Evolutionary conservation across 2,797 vertebrate species (phyloP), one percentile per base, ranked within the genome.

Genomic region (Ataeniobius toweri): DNA sequence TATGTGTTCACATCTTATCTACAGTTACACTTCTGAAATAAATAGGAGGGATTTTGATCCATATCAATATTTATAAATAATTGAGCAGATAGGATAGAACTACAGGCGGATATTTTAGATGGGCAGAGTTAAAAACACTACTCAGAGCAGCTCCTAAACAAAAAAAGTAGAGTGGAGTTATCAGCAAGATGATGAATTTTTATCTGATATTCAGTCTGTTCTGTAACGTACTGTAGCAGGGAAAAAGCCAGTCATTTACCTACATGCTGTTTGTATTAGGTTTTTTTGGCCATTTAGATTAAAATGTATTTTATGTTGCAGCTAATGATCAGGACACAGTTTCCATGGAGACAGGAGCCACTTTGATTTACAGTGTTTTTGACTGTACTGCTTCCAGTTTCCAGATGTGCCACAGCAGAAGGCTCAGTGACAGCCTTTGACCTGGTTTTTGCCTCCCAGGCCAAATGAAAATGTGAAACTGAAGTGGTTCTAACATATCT

Each of bases 21-120:
- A 9, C 53, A 41, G 41, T 82, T 69, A 73, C 72, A 76, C 58
- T 72, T 76, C 53, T 84, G 71, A 80, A 84, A 83, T 80, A 80
- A 84, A 81, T 88, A 74, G 80, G 79, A 84, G 67, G n/a, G 46
- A 78, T 87, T 89, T 90, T 86, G 83, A 91, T 84, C 74, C 78
- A 65, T 75, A 83, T 91, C 88, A 85, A 85, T 92, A 83, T 80
- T 74, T 75, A 86, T 92, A 80, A 89, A 91, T 90, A 83, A 90
- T 88, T 81, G 50, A 89, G 50, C 71, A 86, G 85, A 48, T 76
- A 76, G 81, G 84, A 75, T 75, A 82, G 55, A 85, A 68, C 59
- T 78, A 28, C 67, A 68, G 80, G 74, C 58, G 24, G 73, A 81
- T 77, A 55, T 63, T 74, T 16, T 58, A 83, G 71, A 79, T 46